phyloP scores from a whole-genome alignment of 2,113 vertebrate genomes.

The Mormoops blainvillei region DNA sequence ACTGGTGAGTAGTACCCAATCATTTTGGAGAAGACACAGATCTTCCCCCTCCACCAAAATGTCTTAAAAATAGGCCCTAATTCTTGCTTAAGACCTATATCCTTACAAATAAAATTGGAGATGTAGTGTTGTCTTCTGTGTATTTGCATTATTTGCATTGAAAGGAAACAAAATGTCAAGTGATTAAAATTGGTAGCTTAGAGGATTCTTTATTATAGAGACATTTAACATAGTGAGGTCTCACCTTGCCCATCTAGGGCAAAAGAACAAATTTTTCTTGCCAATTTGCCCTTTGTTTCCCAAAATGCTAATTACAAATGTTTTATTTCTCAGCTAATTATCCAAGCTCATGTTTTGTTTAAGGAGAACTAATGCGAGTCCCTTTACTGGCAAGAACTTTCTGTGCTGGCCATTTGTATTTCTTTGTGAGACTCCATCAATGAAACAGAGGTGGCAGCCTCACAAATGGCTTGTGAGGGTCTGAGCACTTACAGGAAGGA shows the following conservation, averaged over 20 bases:
- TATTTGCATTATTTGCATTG: not conserved
- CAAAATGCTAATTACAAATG: conserved; percentile 20
- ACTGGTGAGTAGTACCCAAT: not conserved
- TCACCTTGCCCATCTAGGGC: not conserved
- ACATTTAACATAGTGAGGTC: not conserved
- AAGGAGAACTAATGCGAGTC: not conserved
- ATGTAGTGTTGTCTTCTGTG: not conserved
- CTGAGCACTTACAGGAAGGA: not conserved
- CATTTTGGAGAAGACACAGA: not conserved
- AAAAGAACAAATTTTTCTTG: no score
- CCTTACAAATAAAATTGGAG: not conserved
- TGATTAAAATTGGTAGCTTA: not conserved
- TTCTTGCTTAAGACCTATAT: not conserved
- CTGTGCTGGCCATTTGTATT: not conserved
- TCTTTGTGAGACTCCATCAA: not conserved
- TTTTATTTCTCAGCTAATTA: conserved; percentile 47
- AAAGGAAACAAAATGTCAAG: conserved; percentile 37
- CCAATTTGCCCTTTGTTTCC: conserved; percentile 10
- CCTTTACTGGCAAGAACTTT: not conserved
- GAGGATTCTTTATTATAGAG: conserved; percentile 5
- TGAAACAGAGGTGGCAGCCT: not conserved
- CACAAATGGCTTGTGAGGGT: not conserved
- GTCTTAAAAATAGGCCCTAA: not conserved
- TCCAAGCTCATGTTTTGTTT: conserved; percentile 47
- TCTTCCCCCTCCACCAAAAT: not conserved